Conservation (phyloP, 1,140 invertebrate species). For the Papilio glaucus region DNA sequence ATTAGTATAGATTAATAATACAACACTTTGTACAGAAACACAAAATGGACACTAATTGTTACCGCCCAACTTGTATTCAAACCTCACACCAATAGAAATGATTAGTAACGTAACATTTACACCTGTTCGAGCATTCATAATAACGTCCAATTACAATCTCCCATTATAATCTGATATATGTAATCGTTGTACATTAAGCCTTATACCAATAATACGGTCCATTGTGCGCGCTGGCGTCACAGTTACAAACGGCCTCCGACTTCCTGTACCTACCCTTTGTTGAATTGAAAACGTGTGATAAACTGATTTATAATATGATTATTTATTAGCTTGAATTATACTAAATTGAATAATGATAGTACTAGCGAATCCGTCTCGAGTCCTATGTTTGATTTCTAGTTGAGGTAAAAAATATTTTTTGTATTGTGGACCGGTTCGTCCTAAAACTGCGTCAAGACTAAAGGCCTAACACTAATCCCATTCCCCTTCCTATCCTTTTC, state of each 20-base stretch:
- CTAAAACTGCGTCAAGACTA: no score
- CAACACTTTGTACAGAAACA: no score
- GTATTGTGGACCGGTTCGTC: no score
- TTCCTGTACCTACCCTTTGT: constrained; percentile 31
- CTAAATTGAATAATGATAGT: background rate
- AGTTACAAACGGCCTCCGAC: constrained; percentile 30
- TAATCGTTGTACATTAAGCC: constrained; percentile 15
- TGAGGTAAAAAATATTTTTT: no score
- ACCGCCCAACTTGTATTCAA: background rate
- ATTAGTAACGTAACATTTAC: background rate
- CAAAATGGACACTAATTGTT: background rate
- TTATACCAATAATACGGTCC: constrained; percentile 27
- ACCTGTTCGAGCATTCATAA: background rate
- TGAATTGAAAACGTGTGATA: background rate
- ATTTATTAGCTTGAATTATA: background rate
- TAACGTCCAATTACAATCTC: background rate
- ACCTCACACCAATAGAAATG: background rate
- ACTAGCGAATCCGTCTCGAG: no score
- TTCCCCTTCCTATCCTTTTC: no score
- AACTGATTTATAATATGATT: background rate
- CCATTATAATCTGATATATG: constrained; percentile 23
- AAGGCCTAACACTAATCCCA: no score
- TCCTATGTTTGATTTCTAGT: no score
- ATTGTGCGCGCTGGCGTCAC: constrained; percentile 39
- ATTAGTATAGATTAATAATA: no score